Evolutionary conservation across 2,888 invertebrate genomes (phyloP).

Genomic region (Nesidiocoris tenuis): DNA sequence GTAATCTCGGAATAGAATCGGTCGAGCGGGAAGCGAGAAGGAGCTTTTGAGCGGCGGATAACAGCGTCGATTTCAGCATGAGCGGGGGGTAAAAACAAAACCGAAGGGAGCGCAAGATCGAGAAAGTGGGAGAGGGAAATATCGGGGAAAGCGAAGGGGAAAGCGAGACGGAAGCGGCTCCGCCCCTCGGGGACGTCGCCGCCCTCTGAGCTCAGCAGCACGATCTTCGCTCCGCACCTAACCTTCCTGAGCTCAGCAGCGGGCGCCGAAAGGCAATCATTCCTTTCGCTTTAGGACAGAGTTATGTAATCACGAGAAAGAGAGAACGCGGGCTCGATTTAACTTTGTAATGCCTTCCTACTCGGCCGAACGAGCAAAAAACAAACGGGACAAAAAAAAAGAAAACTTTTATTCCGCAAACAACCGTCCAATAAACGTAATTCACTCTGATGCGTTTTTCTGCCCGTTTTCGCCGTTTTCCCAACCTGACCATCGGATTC

Average conservation of each 20-base stretch:
- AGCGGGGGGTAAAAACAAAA: background rate
- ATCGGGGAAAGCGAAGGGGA: background rate
- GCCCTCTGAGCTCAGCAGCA: background rate
- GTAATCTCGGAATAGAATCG: too few relatives aligned
- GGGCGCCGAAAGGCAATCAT: constrained; percentile 9
- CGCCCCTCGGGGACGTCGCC: background rate
- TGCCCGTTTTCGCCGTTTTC: constrained; percentile 1
- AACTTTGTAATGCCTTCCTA: constrained; percentile 23
- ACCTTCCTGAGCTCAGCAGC: background rate
- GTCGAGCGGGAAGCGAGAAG: too few relatives aligned
- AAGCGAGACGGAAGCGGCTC: background rate
- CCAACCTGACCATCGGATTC: background rate
- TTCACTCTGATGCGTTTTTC: constrained; percentile 17
- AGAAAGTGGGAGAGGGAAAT: background rate
- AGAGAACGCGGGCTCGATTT: constrained; percentile 18
- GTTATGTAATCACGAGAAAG: constrained; percentile 29
- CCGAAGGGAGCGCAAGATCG: background rate
- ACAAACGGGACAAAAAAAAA: background rate
- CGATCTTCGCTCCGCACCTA: background rate
- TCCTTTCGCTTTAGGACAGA: constrained; percentile 15
- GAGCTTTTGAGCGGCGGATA: background rate
- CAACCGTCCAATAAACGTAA: constrained; percentile 24
- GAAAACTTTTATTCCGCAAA: background rate
- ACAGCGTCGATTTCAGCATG: background rate
- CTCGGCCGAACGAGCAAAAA: background rate